A percentile compares a stretch with the other conserved stretches of the same genome.
phyloP scores from a whole-genome alignment of 2,888 invertebrate genomes.

The Gandaritis pyraliata region DNA sequence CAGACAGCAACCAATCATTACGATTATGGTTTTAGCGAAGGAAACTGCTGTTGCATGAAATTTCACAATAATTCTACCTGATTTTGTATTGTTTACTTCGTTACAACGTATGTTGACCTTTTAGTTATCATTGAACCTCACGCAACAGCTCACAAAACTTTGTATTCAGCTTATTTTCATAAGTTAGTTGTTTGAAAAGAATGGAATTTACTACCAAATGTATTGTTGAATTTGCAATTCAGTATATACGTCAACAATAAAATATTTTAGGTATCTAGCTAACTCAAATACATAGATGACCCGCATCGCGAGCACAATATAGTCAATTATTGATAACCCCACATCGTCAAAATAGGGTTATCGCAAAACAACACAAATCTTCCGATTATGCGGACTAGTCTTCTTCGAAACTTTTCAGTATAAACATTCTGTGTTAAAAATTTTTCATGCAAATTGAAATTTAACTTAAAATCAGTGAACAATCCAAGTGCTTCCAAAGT shows the following conservation, averaged over 20 bases:
- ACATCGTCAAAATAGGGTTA: slow-evolving; percentile 13
- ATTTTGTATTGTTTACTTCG: slow-evolving; percentile 11
- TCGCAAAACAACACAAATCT: slow-evolving; percentile 15
- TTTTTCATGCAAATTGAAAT: slow-evolving; percentile 1
- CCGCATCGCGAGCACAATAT: slow-evolving; percentile 7
- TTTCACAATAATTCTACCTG: not conserved
- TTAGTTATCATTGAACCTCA: slow-evolving; percentile 25
- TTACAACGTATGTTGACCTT: slow-evolving; percentile 22
- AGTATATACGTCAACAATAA: not conserved
- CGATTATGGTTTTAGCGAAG: not conserved
- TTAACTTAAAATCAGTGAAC: slow-evolving; percentile 17
- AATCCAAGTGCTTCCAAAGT: slow-evolving; percentile 9
- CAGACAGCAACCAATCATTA: not conserved
- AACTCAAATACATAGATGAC: not conserved
- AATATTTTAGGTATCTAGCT: not conserved
- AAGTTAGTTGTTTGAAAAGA: not conserved
- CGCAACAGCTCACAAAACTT: slow-evolving; percentile 7
- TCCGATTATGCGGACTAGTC: slow-evolving; percentile 8
- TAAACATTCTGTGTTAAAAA: slow-evolving; percentile 11
- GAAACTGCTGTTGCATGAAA: not conserved
- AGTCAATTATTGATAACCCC: slow-evolving; percentile 18
- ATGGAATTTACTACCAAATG: not conserved
- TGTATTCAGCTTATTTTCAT: not conserved
- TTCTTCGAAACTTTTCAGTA: not conserved
- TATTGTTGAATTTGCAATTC: not conserved